Percentiles rank a stretch among this genome's conserved stretches.
Evolutionary conservation across 2,797 vertebrate genomes (phyloP).

Genomic region (Mustela erminea): DNA sequence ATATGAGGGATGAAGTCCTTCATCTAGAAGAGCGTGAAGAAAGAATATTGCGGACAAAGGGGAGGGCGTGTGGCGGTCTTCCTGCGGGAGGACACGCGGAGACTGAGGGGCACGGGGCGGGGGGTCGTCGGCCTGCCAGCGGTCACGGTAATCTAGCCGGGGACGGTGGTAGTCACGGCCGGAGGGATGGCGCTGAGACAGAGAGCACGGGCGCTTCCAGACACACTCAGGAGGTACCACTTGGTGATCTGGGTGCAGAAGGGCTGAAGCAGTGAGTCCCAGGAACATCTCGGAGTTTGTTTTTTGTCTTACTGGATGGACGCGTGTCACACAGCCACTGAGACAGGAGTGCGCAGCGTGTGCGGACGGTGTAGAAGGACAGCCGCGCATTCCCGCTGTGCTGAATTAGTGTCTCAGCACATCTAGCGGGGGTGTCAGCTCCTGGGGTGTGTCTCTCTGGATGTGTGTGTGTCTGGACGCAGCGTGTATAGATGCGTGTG

Average conservation of each 20-base stretch:
- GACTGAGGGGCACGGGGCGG: accelerated
- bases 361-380: neutral
- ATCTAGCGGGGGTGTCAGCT: accelerated
- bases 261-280: neutral
- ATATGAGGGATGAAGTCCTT: neutral
- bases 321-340: neutral
- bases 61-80: too few species aligned
- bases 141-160: too few species aligned
- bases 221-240: neutral
- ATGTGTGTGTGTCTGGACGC: neutral
- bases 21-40: neutral
- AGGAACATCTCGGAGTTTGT: neutral
- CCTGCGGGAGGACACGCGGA: too few species aligned
- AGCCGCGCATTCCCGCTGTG: accelerated
- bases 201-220: neutral
- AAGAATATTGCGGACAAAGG: neutral
- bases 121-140: too few species aligned
- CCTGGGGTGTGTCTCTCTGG: too few species aligned
- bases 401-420: too few species aligned
- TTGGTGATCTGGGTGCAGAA: neutral
- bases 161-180: accelerated
- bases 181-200: neutral
- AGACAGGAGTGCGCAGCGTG: neutral
- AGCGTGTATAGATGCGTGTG: neutral
- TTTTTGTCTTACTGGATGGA: too few species aligned